Percentiles rank a stretch among this genome's conserved stretches.
These are phyloP conservation scores for Speoplatyrhinus poulsoni DNA, from an alignment of 2,113 vertebrate species.

Conservation along the genomic window DNA sequence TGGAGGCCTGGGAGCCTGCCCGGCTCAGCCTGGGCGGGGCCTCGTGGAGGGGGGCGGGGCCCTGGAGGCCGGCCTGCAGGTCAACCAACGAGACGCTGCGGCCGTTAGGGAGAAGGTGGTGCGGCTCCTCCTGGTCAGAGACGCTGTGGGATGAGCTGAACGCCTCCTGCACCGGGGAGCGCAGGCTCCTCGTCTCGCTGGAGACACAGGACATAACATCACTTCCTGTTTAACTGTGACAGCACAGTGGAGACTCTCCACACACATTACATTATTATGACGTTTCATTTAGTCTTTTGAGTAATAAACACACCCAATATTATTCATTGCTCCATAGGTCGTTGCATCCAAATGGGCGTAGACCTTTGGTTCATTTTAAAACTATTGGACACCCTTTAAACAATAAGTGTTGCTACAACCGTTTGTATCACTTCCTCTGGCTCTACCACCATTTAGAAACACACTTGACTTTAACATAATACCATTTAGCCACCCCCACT, in stretches of 20 bases:
- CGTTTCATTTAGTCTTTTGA: no score
- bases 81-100: constrained; percentile 94
- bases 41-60: constrained; percentile 73
- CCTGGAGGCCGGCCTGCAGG: constrained; percentile 78
- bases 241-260: neutral
- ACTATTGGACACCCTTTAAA: no score
- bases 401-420: no score
- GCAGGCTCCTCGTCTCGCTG: constrained; percentile 83
- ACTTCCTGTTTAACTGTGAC: neutral
- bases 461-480: no score
- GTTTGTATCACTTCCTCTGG: no score
- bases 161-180: constrained; percentile 79
- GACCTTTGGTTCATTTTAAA: no score
- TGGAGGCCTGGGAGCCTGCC: constrained; percentile 85
- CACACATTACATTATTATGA: no score
- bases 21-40: constrained; percentile 77
- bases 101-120: constrained; percentile 80
- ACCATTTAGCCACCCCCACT: no score
- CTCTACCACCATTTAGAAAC: no score
- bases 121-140: constrained; percentile 84
- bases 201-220: neutral
- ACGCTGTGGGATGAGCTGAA: constrained; percentile 83
- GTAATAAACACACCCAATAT: no score
- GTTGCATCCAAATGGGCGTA: no score
- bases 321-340: no score